Conservation (phyloP, 2,888 invertebrate species). For the Eupithecia abbreviata region DNA sequence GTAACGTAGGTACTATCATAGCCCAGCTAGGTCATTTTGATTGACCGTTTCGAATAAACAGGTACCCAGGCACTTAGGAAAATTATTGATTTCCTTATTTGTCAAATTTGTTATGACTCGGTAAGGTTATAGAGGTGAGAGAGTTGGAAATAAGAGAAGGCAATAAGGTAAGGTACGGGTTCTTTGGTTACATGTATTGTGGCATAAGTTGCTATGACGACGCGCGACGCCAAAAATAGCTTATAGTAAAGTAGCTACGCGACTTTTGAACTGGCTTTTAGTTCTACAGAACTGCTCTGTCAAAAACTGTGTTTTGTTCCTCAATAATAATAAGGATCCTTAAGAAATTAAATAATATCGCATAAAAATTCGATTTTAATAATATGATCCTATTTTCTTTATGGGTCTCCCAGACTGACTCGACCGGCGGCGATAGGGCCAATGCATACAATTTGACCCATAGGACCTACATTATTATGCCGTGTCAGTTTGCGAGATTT, state of each 20-base stretch:
- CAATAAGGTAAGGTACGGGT: not conserved
- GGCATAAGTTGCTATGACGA: not conserved
- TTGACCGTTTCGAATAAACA: constrained; percentile 5
- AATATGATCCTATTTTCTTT: not conserved
- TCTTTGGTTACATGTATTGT: not conserved
- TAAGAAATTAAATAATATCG: too few species aligned
- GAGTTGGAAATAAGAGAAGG: constrained; percentile 4
- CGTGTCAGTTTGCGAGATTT: not conserved
- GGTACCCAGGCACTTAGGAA: not conserved
- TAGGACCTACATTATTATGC: not conserved
- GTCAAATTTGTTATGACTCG: constrained; percentile 1
- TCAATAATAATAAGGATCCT: not conserved
- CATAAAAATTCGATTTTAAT: too few species aligned
- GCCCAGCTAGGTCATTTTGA: not conserved
- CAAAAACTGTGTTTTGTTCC: not conserved
- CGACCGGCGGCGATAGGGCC: too few species aligned
- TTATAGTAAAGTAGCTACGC: not conserved
- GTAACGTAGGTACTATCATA: not conserved
- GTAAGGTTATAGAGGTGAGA: not conserved
- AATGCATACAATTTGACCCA: not conserved
- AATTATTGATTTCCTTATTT: constrained; percentile 2
- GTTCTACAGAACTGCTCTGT: not conserved
- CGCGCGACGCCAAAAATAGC: not conserved
- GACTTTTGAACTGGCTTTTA: not conserved
- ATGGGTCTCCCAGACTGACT: not conserved